Evolutionary conservation across 53 echinoderm and acorn worm species (phyloP).

Genomic region (Echinarachnius parma): DNA sequence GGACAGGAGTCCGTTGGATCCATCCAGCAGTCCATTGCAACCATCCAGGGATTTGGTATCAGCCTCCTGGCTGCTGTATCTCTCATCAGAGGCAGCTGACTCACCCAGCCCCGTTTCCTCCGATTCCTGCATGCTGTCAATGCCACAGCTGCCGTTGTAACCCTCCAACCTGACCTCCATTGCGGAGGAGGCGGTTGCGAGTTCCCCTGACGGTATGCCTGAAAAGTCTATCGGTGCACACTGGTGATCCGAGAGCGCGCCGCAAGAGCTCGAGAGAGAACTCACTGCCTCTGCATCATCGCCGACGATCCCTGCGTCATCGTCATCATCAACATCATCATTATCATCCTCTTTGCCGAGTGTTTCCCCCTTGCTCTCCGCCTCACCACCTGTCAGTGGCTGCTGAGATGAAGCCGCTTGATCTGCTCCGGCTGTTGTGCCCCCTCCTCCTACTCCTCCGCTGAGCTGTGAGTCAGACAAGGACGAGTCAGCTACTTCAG

Average conservation of each 20-base stretch:
- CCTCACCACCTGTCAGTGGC: slow-evolving; percentile 39
- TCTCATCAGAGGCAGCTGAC: slow-evolving; percentile 22
- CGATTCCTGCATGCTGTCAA: slow-evolving; percentile 6
- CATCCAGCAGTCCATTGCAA: slow-evolving; percentile 18
- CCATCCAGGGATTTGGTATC: slow-evolving; percentile 14
- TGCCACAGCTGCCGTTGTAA: background rate
- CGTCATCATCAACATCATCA: slow-evolving; percentile 5
- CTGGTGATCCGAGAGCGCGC: slow-evolving; percentile 10
- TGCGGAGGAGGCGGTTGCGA: background rate
- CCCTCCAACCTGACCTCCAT: slow-evolving; percentile 3
- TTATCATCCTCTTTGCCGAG: slow-evolving; percentile 1
- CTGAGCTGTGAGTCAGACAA: no score
- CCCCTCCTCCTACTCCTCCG: slow-evolving; percentile 47
- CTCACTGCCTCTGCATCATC: background rate
- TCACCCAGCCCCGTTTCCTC: slow-evolving; percentile 42
- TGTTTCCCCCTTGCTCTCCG: slow-evolving; percentile 12
- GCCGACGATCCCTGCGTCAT: slow-evolving; percentile 14
- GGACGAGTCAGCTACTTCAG: slow-evolving; percentile 13
- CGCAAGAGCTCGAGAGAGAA: slow-evolving; percentile 11
- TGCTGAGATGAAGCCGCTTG: slow-evolving; percentile 26
- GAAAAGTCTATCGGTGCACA: slow-evolving; percentile 14
- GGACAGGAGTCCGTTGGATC: no score
- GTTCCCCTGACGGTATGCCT: slow-evolving; percentile 11
- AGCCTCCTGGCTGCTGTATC: slow-evolving; percentile 21
- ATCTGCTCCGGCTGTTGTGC: slow-evolving; percentile 45